phyloP scores from a whole-genome alignment of 2,113 vertebrate species.

The Coptodon bakossiorum region DNA sequence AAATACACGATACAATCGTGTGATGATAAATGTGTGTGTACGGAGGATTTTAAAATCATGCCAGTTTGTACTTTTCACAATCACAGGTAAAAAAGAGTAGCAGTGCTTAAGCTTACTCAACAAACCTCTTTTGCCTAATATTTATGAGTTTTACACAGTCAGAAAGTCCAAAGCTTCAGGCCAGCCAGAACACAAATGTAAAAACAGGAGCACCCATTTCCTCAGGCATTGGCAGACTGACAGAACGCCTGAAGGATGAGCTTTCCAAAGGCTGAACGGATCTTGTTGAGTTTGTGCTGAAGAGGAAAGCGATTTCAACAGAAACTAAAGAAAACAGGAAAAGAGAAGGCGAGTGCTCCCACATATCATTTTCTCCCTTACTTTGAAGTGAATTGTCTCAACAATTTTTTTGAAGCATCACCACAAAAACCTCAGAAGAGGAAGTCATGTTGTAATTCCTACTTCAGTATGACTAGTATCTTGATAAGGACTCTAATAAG shows the following conservation, averaged over 20 bases:
- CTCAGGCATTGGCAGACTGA: slow-evolving; percentile 28
- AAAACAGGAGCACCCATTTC: slow-evolving; percentile 65
- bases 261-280: background rate
- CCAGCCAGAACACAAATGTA: background rate
- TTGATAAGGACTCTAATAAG: accelerated
- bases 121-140: background rate
- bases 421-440: background rate
- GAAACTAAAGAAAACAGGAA: background rate
- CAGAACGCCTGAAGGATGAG: background rate
- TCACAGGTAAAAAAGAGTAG: background rate
- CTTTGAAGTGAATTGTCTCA: background rate
- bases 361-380: background rate
- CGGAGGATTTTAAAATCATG: background rate
- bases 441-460: background rate
- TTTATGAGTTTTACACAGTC: background rate
- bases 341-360: background rate
- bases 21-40: background rate
- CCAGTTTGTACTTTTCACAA: background rate
- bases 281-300: background rate
- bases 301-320: background rate
- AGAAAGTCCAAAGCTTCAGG: background rate
- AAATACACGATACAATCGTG: background rate
- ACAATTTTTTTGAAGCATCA: background rate
- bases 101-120: background rate
- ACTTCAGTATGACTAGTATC: background rate